phyloP scores from a whole-genome alignment of 2,113 vertebrate genomes.

The Myxocyprinus asiaticus region DNA sequence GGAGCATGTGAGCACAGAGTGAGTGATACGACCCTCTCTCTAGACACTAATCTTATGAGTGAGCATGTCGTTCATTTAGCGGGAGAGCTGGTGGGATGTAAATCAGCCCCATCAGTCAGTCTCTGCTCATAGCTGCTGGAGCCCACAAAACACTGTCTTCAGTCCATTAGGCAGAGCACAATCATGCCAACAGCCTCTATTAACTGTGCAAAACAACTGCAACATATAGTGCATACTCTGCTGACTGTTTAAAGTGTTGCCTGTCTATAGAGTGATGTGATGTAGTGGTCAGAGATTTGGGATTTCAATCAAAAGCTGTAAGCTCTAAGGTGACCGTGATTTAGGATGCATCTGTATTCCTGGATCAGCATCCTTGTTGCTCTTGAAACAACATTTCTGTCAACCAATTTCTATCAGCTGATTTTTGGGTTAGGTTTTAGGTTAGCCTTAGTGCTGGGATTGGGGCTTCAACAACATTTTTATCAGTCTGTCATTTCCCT shows the following conservation, averaged over 20 bases:
- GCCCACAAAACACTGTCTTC: slow-evolving; percentile 12
- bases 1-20: neutral
- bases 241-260: neutral
- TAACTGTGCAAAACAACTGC: neutral
- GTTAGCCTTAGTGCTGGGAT: too few relatives aligned
- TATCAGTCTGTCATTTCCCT: too few relatives aligned
- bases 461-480: too few relatives aligned
- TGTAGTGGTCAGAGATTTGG: too few relatives aligned
- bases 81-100: neutral
- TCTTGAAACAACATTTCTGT: neutral
- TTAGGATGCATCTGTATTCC: too few relatives aligned
- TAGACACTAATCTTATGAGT: slow-evolving; percentile 30
- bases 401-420: slow-evolving; percentile 6
- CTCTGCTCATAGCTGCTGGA: slow-evolving; percentile 17
- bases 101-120: slow-evolving; percentile 16
- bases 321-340: neutral
- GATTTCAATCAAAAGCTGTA: too few relatives aligned
- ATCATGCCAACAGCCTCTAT: neutral
- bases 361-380: neutral
- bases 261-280: neutral
- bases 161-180: slow-evolving; percentile 5
- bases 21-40: slow-evolving; percentile 13
- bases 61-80: slow-evolving; percentile 13
- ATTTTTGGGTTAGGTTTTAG: neutral
- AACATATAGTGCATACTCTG: neutral